A percentile compares a stretch with the other conserved stretches of the same genome.
Evolutionary conservation across 2,797 vertebrate genomes (phyloP).

Genomic region (Phoebastria nigripes): DNA sequence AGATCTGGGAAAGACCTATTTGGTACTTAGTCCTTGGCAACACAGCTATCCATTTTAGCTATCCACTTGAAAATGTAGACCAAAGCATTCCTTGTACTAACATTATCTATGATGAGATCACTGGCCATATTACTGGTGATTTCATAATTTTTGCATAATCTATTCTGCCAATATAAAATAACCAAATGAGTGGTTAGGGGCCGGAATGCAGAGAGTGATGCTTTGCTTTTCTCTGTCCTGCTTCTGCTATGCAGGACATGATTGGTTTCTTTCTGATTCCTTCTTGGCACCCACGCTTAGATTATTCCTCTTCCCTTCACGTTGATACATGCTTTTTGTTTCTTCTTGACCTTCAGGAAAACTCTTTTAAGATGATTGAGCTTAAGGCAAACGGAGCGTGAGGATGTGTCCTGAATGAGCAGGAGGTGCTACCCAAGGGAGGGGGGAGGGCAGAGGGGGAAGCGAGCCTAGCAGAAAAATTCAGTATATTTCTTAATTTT

Average conservation of each 20-base stretch:
- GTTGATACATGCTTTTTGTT: conserved; percentile 24
- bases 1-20: not conserved
- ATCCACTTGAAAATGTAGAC: not conserved
- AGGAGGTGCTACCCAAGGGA: not conserved
- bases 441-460: not conserved
- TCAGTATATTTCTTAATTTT: not conserved
- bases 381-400: not conserved
- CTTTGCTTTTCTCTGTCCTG: not conserved
- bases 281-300: not conserved
- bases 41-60: not conserved
- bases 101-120: not conserved
- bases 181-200: not conserved
- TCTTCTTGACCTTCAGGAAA: conserved; percentile 46
- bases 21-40: not conserved
- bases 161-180: not conserved
- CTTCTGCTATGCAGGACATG: not conserved
- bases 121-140: not conserved
- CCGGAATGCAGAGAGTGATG: not conserved
- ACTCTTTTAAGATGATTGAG: conserved; percentile 3
- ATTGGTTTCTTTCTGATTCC: conserved; percentile 18
- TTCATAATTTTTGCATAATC: not conserved
- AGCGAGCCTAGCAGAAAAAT: not conserved
- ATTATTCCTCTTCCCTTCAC: conserved; percentile 7
- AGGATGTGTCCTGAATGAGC: not conserved
- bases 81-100: not conserved